These are phyloP conservation scores for Cydia fagiglandana DNA, from an alignment of 1,140 invertebrate species.

Conservation along the genomic window DNA sequence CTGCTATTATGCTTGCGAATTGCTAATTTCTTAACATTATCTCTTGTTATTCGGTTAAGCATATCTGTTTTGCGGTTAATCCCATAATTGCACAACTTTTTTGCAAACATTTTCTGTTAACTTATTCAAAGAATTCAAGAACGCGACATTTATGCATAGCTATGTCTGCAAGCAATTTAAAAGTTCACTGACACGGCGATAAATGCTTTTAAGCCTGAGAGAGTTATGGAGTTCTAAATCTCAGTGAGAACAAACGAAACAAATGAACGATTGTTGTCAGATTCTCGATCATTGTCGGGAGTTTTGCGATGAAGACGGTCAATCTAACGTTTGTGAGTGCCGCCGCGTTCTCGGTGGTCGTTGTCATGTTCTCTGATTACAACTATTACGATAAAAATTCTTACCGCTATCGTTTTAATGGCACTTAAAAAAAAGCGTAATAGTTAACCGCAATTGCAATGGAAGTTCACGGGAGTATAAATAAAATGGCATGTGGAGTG, in stretches of 20 bases:
- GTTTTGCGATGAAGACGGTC: neutral
- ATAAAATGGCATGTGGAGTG: constrained; percentile 44
- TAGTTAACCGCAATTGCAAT: constrained; percentile 50
- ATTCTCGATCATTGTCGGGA: constrained; percentile 7
- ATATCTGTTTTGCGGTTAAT: neutral
- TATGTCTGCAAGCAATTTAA: constrained; percentile 18
- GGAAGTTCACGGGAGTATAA: constrained; percentile 41
- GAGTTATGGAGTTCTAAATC: constrained; percentile 25
- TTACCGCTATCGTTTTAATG: constrained; percentile 49
- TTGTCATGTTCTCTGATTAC: constrained; percentile 43
- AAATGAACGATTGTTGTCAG: constrained; percentile 19
- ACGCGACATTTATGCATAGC: constrained; percentile 23
- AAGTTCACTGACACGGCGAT: constrained; percentile 15
- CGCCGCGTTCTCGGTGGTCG: constrained; percentile 47
- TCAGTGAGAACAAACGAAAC: constrained; percentile 18
- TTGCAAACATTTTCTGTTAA: neutral
- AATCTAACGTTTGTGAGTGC: constrained; percentile 5
- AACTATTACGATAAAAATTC: constrained; percentile 56
- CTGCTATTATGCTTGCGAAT: neutral
- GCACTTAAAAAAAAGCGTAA: constrained; percentile 55
- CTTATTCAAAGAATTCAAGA: constrained; percentile 27
- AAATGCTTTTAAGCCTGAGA: constrained; percentile 22
- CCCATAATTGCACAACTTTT: constrained; percentile 12
- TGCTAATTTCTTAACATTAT: neutral
- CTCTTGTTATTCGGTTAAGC: neutral